Base-by-base conservation (phyloP, 2,888 invertebrate genomes). In the Ormyrus pomaceus region DNA sequence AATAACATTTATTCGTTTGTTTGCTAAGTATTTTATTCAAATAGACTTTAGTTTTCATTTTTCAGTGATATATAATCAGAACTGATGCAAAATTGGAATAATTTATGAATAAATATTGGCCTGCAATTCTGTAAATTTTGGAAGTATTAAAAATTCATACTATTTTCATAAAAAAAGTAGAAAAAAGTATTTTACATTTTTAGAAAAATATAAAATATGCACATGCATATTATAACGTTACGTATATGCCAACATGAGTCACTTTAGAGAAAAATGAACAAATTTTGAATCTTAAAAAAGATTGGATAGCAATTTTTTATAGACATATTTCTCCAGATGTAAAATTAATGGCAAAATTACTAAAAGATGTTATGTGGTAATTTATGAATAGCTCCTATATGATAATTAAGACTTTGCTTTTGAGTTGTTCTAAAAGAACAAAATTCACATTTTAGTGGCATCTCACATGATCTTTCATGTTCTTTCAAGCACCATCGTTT, bases 371-470 rank as follows among this genome's bases (percentile, higher is more conserved):
- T 82, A 53, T 80, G 80, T 66, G 82, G 56, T 34, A 80, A 55
- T 68, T 82, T 82, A 72, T 82, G 82, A 51, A 82, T 80, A 5
- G 80, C 82, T 50, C 82, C 82, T 78, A 82, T 82, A 11, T 82
- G 82, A 71, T 82, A 82, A 61, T 82, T 82, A 53, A 82, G 82
- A 78, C 82, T 82, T 78, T 82, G 82, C 45, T 82, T 82, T 56
- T 82, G 82, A 6, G 82, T 82, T 19, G 82, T 82, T 80, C 77
- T 77, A 58, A 82, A 82, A 9, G 82, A 80, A 7, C 82, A 82
- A 64, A 80, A 80, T 50, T 80, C 82, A 55, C 82, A 82, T 59
- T 82, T 82, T 19, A 82, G 53, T 72, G 82, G 82, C 68, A 78
- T 76, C 61, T 80, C 82, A 46, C 82, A 82, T 7, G 82, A 82